phyloP scores from a whole-genome alignment of 2,797 vertebrate species.

The Hippopotamyrus pictus region DNA sequence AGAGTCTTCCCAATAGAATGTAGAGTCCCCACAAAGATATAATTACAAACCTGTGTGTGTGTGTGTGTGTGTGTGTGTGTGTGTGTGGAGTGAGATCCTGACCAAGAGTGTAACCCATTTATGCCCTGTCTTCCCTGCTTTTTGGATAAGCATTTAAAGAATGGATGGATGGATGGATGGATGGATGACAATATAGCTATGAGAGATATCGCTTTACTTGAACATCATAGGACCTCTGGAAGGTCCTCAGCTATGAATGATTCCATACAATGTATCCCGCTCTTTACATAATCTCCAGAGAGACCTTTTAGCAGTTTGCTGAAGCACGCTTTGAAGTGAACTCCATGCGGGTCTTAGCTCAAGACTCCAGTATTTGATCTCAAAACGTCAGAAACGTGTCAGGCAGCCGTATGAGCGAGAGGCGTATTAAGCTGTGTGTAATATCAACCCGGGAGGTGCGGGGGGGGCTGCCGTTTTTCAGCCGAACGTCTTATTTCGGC shows the following conservation, averaged over 20 bases:
- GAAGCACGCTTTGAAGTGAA: conserved; percentile 14
- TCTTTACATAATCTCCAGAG: conserved; percentile 19
- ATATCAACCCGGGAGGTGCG: neutral
- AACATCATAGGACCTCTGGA: neutral
- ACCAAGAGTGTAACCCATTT: neutral
- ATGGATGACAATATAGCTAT: neutral
- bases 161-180: neutral
- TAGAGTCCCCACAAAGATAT: too few relatives aligned
- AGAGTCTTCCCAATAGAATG: too few relatives aligned
- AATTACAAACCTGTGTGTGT: too few relatives aligned
- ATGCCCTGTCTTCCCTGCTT: neutral
- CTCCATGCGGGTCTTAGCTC: neutral
- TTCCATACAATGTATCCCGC: neutral
- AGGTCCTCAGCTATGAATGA: neutral
- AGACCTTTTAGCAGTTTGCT: conserved; percentile 2
- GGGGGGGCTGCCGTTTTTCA: neutral
- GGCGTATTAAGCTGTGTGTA: conserved; percentile 12
- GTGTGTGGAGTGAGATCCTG: neutral
- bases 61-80: neutral
- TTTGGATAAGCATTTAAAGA: neutral
- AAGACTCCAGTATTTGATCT: conserved; percentile 4
- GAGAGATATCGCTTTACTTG: neutral
- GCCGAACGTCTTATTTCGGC: neutral
- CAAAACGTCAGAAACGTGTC: neutral
- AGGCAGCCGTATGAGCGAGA: neutral